Base-by-base conservation (phyloP, 2,888 invertebrate species). In the Drosophila nr. perissopoda region DNA sequence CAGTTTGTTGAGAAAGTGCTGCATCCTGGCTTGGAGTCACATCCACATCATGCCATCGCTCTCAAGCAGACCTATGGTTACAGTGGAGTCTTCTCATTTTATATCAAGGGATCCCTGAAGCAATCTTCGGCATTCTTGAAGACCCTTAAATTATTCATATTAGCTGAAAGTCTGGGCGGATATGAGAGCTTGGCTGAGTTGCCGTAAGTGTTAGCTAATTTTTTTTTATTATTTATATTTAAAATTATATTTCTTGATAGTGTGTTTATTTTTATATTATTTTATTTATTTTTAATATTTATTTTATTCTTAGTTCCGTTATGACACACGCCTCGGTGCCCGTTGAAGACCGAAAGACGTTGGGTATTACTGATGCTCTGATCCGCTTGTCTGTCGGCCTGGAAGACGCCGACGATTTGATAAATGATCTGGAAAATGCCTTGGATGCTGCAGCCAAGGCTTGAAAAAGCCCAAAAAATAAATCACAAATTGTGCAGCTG, bases 261-360 rank as follows among this genome's bases (percentile, higher is more conserved):
- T 21, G 31, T 25, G n/a, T 46, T 46, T 8, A 25, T 4, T 16
- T 46, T 16, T 16, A 36, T 16, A 36, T 36, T 36, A 46, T 46
- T 7, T 21, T 18, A 18, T 18, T 13, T 46, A 42, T 21, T 42
- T 36, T 57, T 6, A 0, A 36, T 18, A 18, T 38, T 7, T 46
- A 21, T 46, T 42, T 36, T 59, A 18, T 13, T 93, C 94, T 40
- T 92, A 97, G 97, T 73, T 96, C 96, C 29, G 93, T 98, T 33
- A 99, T 99, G 99, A 99, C 99, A 0, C 99, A 99, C 91, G 97
- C 98, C 1, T 97, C 97, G 0, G 96, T 99, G 34, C 97, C 98
- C 0, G 95, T 94, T 63, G 95, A 96, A 52, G 96, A 96, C 76
- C 94, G 98, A 74, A 93, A 92, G 33, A 93, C 94, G 73, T 94